Conservation (phyloP, 2,888 invertebrate genomes). For the Dasysyrphus tricinctus region DNA sequence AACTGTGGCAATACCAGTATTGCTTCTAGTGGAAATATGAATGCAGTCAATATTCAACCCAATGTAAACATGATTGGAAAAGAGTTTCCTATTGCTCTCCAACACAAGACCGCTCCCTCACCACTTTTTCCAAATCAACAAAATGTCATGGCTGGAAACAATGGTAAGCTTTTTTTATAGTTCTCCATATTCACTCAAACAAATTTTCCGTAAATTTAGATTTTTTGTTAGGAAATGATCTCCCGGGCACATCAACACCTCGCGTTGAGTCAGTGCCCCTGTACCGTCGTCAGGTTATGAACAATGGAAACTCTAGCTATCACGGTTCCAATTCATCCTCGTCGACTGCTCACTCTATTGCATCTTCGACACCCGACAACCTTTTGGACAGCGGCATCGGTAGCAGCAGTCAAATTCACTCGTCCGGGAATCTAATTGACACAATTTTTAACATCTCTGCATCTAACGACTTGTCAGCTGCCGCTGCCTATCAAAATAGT, state of each 20-base stretch:
- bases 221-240: constrained; percentile 66
- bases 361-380: constrained; percentile 79
- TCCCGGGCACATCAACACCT: constrained; percentile 73
- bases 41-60: constrained; percentile 35
- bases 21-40: constrained; percentile 54
- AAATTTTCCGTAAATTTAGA: constrained; percentile 32
- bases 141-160: constrained; percentile 56
- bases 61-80: constrained; percentile 46
- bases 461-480: constrained; percentile 73
- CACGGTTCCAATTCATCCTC: constrained; percentile 76
- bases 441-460: constrained; percentile 80
- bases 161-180: constrained; percentile 42
- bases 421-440: constrained; percentile 80
- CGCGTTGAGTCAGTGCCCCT: constrained; percentile 83
- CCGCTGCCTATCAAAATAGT: constrained; percentile 65
- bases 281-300: constrained; percentile 84
- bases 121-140: constrained; percentile 67
- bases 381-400: constrained; percentile 76
- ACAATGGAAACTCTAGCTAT: constrained; percentile 78
- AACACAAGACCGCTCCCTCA: constrained; percentile 56
- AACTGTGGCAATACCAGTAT: constrained; percentile 64
- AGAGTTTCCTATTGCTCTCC: constrained; percentile 55
- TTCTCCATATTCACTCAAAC: background rate
- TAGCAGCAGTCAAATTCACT: constrained; percentile 75
- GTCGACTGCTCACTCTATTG: constrained; percentile 77